These are phyloP conservation scores for Dinomys branickii DNA, from an alignment of 2,113 vertebrate genomes.

Conservation along the genomic window DNA sequence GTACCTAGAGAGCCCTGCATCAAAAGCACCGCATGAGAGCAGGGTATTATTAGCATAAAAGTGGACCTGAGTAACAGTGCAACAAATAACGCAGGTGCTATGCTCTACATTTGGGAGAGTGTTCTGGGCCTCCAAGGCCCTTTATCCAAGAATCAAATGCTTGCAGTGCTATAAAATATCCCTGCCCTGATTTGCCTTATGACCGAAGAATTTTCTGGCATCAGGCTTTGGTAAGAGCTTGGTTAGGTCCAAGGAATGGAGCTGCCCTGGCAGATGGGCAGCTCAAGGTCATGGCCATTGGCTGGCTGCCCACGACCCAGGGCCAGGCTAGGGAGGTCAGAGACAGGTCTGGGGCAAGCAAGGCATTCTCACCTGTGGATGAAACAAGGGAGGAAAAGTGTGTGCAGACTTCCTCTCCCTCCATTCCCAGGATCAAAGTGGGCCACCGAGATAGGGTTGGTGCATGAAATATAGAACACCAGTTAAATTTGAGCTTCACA, in stretches of 20 bases:
- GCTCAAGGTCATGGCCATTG: background rate
- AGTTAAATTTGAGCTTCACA: background rate
- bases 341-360: background rate
- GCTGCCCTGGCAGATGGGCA: background rate
- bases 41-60: slow-evolving; percentile 66
- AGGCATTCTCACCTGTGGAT: background rate
- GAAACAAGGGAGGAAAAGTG: background rate
- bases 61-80: slow-evolving; percentile 30
- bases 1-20: background rate
- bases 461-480: background rate
- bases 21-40: slow-evolving; percentile 11
- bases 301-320: background rate
- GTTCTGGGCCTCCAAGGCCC: background rate
- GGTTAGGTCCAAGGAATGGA: background rate
- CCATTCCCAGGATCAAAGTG: background rate
- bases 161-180: slow-evolving; percentile 34
- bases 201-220: slow-evolving; percentile 37
- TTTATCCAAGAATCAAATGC: slow-evolving; percentile 62
- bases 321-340: background rate
- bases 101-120: background rate
- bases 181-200: slow-evolving; percentile 55
- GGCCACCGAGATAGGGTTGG: too few relatives aligned
- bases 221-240: background rate
- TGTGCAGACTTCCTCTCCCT: background rate
- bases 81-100: slow-evolving; percentile 37